Evolutionary conservation across 37 sponge, comb jelly and placozoan species (phyloP).

Genomic region (Theonella swinhoei): DNA sequence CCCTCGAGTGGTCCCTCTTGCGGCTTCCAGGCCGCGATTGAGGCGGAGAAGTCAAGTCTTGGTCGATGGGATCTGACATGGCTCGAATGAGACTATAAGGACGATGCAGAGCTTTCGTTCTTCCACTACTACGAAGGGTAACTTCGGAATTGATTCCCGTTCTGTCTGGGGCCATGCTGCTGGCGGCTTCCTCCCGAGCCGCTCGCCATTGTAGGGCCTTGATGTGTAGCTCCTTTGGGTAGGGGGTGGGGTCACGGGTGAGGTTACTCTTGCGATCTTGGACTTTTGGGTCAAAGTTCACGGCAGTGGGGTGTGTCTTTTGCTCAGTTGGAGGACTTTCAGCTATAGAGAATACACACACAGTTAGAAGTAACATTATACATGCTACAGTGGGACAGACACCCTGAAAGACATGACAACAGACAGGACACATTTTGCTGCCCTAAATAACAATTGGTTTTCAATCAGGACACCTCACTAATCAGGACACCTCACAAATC

Average conservation of each 20-base stretch:
- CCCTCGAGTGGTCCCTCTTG: background rate
- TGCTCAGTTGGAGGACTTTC: too few relatives aligned
- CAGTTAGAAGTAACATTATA: too few relatives aligned
- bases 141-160: background rate
- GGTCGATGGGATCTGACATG: conserved; percentile 31
- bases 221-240: conserved; percentile 59
- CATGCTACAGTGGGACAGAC: too few relatives aligned
- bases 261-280: conserved; percentile 37
- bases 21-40: background rate
- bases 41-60: background rate
- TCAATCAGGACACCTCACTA: too few relatives aligned
- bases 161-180: background rate
- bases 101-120: background rate
- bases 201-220: conserved; percentile 63
- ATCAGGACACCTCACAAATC: too few relatives aligned
- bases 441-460: background rate
- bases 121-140: background rate
- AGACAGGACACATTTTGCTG: too few relatives aligned
- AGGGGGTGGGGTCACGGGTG: conserved; percentile 55
- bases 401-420: background rate
- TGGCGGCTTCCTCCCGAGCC: conserved; percentile 3
- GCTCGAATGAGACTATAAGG: conserved; percentile 36
- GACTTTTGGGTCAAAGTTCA: conserved; percentile 50
- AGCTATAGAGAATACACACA: too few relatives aligned
- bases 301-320: conserved; percentile 8